These are phyloP conservation scores for Tauraco erythrolophus DNA, from an alignment of 2,113 vertebrate species.

Conservation along the genomic window DNA sequence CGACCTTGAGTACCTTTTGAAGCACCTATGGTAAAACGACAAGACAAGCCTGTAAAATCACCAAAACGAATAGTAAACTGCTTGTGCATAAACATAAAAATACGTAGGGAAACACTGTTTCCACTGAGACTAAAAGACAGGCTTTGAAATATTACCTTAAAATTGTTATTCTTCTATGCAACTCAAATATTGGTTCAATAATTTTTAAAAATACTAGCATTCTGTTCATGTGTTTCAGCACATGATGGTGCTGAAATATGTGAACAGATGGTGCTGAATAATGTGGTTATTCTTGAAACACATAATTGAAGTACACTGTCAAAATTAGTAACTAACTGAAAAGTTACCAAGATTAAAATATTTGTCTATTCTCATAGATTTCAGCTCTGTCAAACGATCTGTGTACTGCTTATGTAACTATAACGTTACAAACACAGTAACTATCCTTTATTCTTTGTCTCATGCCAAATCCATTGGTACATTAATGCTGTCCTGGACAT, in stretches of 20 bases:
- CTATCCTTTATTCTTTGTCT: background rate
- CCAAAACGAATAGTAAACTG: background rate
- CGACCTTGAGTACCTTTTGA: constrained; percentile 92
- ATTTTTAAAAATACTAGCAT: background rate
- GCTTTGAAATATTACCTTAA: background rate
- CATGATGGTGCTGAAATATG: no score
- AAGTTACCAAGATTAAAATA: background rate
- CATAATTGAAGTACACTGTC: background rate
- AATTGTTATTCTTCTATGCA: background rate
- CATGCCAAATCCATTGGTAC: background rate
- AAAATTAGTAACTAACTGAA: background rate
- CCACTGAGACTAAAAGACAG: background rate
- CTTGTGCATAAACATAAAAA: background rate
- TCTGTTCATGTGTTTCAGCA: background rate
- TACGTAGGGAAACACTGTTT: background rate
- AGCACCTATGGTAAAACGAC: constrained; percentile 80
- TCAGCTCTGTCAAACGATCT: background rate
- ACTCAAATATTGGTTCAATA: background rate
- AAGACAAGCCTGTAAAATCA: background rate
- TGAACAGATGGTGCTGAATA: no score
- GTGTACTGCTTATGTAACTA: background rate
- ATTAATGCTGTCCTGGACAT: background rate
- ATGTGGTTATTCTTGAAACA: background rate
- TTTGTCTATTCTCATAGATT: background rate
- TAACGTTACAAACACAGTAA: background rate